These are phyloP conservation scores for Spermophilus dauricus DNA, from an alignment of 2,113 vertebrate genomes.

Conservation along the genomic window DNA sequence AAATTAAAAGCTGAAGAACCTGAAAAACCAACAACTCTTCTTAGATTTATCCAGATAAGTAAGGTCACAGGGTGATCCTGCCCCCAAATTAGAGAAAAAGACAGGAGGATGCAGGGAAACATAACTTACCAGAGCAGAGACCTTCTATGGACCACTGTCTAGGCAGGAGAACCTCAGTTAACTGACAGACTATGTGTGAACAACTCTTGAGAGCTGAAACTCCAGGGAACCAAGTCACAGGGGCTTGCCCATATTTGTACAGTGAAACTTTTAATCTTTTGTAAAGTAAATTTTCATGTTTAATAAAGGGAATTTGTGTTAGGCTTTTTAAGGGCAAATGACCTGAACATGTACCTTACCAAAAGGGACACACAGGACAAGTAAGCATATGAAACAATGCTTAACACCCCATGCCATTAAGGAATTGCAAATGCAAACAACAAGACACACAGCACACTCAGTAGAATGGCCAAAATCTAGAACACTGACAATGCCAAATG, in stretches of 20 bases:
- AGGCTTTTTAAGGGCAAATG: background rate
- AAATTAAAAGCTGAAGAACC: background rate
- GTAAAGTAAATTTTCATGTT: background rate
- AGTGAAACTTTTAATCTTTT: background rate
- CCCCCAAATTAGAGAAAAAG: background rate
- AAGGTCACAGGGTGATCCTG: background rate
- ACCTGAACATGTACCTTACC: background rate
- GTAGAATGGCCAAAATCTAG: background rate
- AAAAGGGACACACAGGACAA: background rate
- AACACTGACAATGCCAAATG: background rate
- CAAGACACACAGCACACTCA: background rate
- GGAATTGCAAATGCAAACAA: background rate
- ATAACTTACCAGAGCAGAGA: background rate
- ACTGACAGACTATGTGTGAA: background rate
- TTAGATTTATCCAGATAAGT: background rate
- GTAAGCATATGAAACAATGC: background rate
- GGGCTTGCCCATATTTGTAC: accelerated
- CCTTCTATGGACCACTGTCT: background rate
- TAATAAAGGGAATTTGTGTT: background rate
- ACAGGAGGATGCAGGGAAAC: background rate
- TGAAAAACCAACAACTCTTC: background rate
- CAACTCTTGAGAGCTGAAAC: background rate
- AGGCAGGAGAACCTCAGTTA: background rate
- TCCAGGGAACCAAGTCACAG: background rate
- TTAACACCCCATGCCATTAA: background rate